Evolutionary conservation across 2,888 invertebrate genomes (phyloP).

Genomic region (Mechanitis messenoides): DNA sequence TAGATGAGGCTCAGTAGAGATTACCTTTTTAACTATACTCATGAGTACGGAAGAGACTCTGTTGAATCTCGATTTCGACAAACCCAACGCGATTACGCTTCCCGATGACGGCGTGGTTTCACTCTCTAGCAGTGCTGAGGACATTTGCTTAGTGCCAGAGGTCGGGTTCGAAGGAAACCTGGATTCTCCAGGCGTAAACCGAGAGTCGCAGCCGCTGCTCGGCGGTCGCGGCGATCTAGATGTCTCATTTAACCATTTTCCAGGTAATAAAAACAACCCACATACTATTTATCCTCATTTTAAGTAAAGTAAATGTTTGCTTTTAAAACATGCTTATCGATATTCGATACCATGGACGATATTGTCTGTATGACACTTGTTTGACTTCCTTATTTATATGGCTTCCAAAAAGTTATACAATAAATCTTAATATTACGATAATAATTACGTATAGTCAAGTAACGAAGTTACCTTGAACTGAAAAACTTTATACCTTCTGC

Average conservation of each 20-base stretch:
- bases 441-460: conserved; percentile 20
- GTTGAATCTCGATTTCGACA: conserved; percentile 79
- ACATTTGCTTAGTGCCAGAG: conserved; percentile 87
- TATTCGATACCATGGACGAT: conserved; percentile 20
- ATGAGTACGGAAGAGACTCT: conserved; percentile 80
- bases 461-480: conserved; percentile 41
- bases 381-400: conserved; percentile 43
- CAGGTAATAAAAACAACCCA: conserved; percentile 75
- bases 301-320: conserved; percentile 8
- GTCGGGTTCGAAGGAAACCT: conserved; percentile 88
- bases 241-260: conserved; percentile 90
- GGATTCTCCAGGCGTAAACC: conserved; percentile 89
- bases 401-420: conserved; percentile 38
- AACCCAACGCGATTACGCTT: conserved; percentile 63
- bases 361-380: conserved; percentile 38
- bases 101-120: conserved; percentile 78
- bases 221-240: conserved; percentile 86
- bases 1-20: conserved; percentile 74
- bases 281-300: conserved; percentile 7
- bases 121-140: conserved; percentile 78
- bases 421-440: conserved; percentile 16
- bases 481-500: conserved; percentile 31
- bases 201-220: conserved; percentile 96
- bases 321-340: conserved; percentile 20
- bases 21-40: conserved; percentile 67